phyloP scores from a whole-genome alignment of 2,888 invertebrate genomes.

The Chymomyza caudatula region DNA sequence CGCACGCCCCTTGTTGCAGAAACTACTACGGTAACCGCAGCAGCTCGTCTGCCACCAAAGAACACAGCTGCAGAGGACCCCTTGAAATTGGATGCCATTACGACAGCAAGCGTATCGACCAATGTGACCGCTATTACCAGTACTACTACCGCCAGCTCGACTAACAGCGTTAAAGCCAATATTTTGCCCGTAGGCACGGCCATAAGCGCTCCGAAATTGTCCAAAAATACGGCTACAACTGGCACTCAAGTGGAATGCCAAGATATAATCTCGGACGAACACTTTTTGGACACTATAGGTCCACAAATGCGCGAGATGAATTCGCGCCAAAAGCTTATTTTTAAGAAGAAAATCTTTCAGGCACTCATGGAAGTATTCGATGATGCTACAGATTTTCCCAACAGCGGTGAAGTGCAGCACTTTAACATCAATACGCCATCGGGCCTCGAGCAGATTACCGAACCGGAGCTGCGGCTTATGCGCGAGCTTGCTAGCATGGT shows the following conservation, averaged over 20 bases:
- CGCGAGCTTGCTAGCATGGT: constrained; percentile 67
- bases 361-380: constrained; percentile 72
- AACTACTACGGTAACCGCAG: neutral
- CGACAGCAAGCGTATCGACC: too few relatives aligned
- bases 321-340: constrained; percentile 69
- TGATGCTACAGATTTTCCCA: constrained; percentile 62
- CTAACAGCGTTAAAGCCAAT: neutral
- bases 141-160: neutral
- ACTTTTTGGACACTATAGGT: constrained; percentile 58
- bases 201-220: neutral
- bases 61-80: neutral
- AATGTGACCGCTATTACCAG: neutral
- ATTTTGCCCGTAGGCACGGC: constrained; percentile 18
- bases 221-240: constrained; percentile 28
- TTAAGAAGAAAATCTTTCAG: constrained; percentile 68
- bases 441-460: constrained; percentile 39
- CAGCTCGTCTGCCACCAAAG: neutral
- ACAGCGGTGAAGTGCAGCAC: constrained; percentile 41
- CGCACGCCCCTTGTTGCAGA: too few relatives aligned
- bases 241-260: constrained; percentile 25
- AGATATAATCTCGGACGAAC: constrained; percentile 49
- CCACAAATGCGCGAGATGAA: constrained; percentile 72
- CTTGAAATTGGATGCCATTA: neutral
- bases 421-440: constrained; percentile 55
- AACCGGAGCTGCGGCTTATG: constrained; percentile 57